Conservation (phyloP, 2,888 invertebrate species). For the Elegia similella region DNA sequence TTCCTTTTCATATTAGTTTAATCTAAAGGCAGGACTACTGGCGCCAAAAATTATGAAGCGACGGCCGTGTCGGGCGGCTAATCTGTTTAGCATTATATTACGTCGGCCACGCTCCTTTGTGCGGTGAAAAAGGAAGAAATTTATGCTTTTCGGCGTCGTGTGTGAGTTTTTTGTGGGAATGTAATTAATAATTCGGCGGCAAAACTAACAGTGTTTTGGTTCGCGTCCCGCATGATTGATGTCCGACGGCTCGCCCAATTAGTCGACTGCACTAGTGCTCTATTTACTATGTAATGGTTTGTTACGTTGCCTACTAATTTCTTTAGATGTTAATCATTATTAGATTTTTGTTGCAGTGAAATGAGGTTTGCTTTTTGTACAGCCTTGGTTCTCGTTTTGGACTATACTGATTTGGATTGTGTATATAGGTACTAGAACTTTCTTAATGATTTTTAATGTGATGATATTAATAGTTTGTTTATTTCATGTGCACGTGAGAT, state of each 20-base stretch:
- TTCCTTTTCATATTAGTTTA: conserved; percentile 82
- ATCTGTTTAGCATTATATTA: conserved; percentile 79
- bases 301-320: conserved; percentile 2
- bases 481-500: too few species aligned
- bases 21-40: conserved; percentile 80
- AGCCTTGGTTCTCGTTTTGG: neutral
- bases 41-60: conserved; percentile 81
- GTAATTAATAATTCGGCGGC: conserved; percentile 83
- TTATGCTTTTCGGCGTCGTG: conserved; percentile 80
- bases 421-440: neutral
- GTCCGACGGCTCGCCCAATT: conserved; percentile 53
- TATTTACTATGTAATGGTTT: conserved; percentile 8
- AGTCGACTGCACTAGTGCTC: conserved; percentile 33
- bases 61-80: conserved; percentile 75
- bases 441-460: neutral
- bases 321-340: conserved; percentile 4
- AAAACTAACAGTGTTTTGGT: conserved; percentile 83
- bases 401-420: neutral
- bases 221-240: conserved; percentile 72
- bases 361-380: neutral
- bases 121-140: conserved; percentile 80
- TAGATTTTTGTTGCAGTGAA: neutral
- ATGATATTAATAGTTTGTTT: neutral
- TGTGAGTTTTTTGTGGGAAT: conserved; percentile 79
- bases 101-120: conserved; percentile 73